Conservation (phyloP, 1,140 invertebrate species). For the Belonocnema kinseyi region DNA sequence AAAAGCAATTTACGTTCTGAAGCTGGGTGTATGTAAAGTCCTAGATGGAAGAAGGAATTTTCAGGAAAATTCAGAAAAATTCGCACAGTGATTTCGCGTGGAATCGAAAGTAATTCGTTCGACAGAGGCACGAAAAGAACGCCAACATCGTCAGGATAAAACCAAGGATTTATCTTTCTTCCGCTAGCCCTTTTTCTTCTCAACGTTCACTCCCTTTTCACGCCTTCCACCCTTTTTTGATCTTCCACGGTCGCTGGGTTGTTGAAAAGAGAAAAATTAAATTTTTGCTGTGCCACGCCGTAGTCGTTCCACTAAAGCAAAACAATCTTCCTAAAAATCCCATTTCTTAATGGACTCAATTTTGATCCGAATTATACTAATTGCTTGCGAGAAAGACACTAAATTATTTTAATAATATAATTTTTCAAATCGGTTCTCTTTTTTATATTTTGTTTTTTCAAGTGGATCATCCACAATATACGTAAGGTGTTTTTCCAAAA, state of each 20-base stretch:
- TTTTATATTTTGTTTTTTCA: not conserved
- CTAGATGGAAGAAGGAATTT: not conserved
- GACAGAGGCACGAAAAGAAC: constrained; percentile 3
- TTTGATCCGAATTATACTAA: constrained; percentile 17
- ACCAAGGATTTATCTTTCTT: constrained; percentile 31
- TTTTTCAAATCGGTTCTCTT: no score
- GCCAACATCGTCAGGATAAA: not conserved
- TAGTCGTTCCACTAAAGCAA: not conserved
- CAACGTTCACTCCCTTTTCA: constrained; percentile 24
- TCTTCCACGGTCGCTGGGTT: constrained; percentile 1
- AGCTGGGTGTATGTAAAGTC: constrained; percentile 13
- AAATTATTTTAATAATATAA: not conserved
- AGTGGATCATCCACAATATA: no score
- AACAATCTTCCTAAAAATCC: not conserved
- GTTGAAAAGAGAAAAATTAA: constrained; percentile 18
- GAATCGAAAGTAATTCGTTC: constrained; percentile 22
- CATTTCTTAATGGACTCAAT: not conserved
- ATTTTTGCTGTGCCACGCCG: constrained; percentile 5
- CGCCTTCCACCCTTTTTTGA: constrained; percentile 10
- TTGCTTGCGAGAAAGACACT: not conserved
- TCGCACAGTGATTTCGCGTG: constrained; percentile 7
- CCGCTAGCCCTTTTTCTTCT: constrained; percentile 5
- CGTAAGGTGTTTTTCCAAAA: no score
- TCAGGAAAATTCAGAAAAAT: not conserved
- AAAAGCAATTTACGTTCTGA: constrained; percentile 43